phyloP scores from a whole-genome alignment of 2,797 vertebrate genomes.

The Taenioides sp. region DNA sequence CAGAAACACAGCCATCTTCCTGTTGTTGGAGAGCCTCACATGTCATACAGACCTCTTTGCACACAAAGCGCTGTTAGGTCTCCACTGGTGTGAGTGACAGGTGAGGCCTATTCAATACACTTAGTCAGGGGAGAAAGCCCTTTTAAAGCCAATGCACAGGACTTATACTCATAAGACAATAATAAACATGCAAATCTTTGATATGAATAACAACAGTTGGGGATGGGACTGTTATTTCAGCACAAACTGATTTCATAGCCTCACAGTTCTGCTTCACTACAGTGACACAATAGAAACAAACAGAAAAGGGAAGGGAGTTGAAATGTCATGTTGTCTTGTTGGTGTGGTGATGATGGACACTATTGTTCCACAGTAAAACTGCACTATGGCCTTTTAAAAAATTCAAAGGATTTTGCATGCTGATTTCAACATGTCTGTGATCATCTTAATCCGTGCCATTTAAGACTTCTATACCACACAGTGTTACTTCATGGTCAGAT shows the following conservation, averaged over 20 bases:
- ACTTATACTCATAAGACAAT: constrained; percentile 4
- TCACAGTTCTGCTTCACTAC: constrained; percentile 24
- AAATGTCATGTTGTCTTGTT: constrained; percentile 12
- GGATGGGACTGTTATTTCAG: constrained; percentile 24
- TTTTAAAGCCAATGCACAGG: constrained; percentile 14
- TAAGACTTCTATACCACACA: background rate
- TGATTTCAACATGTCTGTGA: background rate
- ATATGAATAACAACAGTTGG: constrained; percentile 11
- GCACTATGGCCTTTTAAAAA: constrained; percentile 9
- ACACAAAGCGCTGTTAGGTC: constrained; percentile 41
- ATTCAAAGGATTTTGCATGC: background rate
- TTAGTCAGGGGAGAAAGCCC: constrained; percentile 19
- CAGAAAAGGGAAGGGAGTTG: constrained; percentile 7
- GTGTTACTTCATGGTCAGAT: constrained; percentile 20
- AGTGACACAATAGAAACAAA: constrained; percentile 17
- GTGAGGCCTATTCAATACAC: constrained; percentile 37
- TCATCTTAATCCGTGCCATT: background rate
- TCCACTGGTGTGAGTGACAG: constrained; percentile 67
- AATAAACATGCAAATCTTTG: constrained; percentile 17
- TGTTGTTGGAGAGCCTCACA: constrained; percentile 57
- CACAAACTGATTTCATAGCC: constrained; percentile 20
- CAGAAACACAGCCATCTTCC: constrained; percentile 65
- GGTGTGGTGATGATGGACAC: constrained; percentile 12
- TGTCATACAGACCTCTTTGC: constrained; percentile 33
- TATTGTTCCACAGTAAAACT: constrained; percentile 6